phyloP scores from a whole-genome alignment of 2,797 vertebrate species.

The Diglossa cyanea region DNA sequence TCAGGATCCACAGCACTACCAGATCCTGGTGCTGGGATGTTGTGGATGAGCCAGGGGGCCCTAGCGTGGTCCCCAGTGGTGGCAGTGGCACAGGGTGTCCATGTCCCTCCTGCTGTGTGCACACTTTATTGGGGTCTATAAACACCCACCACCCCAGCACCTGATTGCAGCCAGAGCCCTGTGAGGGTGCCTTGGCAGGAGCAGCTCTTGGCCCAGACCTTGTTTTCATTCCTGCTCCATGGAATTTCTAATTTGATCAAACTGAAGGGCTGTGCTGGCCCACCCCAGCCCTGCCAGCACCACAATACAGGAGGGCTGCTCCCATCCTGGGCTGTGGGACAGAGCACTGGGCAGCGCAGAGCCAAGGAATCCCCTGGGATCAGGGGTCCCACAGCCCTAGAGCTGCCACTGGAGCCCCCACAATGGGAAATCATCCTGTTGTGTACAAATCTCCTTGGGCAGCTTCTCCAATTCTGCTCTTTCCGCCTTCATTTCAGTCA shows the following conservation, averaged over 20 bases:
- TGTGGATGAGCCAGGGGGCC: neutral
- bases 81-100: neutral
- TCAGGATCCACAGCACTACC: fast-evolving
- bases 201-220: neutral
- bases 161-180: neutral
- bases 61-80: neutral
- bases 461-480: neutral
- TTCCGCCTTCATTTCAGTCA: neutral
- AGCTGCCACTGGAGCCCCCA: neutral
- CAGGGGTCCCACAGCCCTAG: neutral
- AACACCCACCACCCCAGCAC: neutral
- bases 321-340: fast-evolving
- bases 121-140: neutral
- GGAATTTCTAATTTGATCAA: neutral
- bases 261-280: neutral
- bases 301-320: fast-evolving
- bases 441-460: neutral
- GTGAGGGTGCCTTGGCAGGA: neutral
- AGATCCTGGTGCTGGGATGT: neutral
- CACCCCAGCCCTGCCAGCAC: fast-evolving
- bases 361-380: neutral
- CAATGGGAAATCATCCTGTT: neutral
- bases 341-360: fast-evolving
- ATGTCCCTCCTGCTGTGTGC: fast-evolving
- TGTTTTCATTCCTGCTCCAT: neutral